These are phyloP conservation scores for Antitype chi DNA, from an alignment of 2,888 invertebrate genomes.

Conservation along the genomic window DNA sequence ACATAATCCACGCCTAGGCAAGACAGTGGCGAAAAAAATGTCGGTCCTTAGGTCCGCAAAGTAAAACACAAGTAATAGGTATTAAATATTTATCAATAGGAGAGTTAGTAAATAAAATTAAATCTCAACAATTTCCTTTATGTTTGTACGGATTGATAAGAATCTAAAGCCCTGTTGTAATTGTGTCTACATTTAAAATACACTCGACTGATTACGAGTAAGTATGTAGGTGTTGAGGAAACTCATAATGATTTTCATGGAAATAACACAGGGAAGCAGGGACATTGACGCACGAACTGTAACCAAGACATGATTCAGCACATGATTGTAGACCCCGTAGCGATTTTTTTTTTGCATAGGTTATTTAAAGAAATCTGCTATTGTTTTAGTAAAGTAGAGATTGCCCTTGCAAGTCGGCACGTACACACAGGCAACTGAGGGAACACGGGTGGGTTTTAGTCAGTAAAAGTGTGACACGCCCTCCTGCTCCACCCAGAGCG, in stretches of 20 bases:
- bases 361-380: too few species aligned
- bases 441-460: too few species aligned
- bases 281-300: too few species aligned
- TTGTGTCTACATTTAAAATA: not conserved
- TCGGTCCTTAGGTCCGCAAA: not conserved
- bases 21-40: not conserved
- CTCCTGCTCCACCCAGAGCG: too few species aligned
- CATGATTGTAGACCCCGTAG: too few species aligned
- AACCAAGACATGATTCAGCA: too few species aligned
- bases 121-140: constrained; percentile 1
- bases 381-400: too few species aligned
- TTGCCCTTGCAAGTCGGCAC: too few species aligned
- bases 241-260: not conserved
- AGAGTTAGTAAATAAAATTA: not conserved
- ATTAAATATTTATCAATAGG: not conserved
- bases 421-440: too few species aligned
- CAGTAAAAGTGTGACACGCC: too few species aligned
- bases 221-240: not conserved
- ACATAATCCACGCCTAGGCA: not conserved
- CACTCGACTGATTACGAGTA: constrained; percentile 12
- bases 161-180: not conserved
- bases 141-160: constrained; percentile 15
- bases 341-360: too few species aligned
- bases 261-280: not conserved
- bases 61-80: not conserved